Evolutionary conservation across 2,888 invertebrate genomes (phyloP).

Genomic region (Phasia obesa): DNA sequence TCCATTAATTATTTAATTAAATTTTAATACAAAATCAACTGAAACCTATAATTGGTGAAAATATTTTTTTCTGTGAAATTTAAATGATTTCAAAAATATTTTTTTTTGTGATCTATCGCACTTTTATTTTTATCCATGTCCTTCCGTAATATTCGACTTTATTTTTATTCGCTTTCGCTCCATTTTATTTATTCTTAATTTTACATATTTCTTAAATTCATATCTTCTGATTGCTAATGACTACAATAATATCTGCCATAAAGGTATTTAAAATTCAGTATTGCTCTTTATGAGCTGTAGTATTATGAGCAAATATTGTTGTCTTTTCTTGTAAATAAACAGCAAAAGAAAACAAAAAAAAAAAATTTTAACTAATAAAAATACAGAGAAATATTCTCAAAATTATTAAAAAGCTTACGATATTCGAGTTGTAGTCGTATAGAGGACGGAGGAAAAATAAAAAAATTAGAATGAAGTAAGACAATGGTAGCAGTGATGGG

Average conservation of each 20-base stretch:
- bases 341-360: neutral
- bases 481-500: neutral
- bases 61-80: too few species aligned
- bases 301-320: neutral
- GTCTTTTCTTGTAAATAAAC: neutral
- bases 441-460: neutral
- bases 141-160: too few species aligned
- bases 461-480: neutral
- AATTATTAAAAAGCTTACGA: neutral
- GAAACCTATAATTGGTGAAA: too few species aligned
- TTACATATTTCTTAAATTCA: too few species aligned
- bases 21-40: too few species aligned
- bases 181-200: too few species aligned
- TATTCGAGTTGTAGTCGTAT: too few species aligned
- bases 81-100: too few species aligned
- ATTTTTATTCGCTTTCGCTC: too few species aligned
- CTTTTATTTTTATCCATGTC: too few species aligned
- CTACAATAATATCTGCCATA: conserved; percentile 9
- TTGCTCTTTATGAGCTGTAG: neutral
- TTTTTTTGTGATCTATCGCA: too few species aligned
- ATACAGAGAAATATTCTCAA: neutral
- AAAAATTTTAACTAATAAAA: neutral
- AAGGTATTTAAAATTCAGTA: conserved; percentile 29
- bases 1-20: too few species aligned
- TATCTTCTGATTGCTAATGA: conserved; percentile 6